Evolutionary conservation across 2,888 invertebrate species (phyloP), one percentile per base, ranked within the genome.

Genomic region (Scaptomyza caliginosa): DNA sequence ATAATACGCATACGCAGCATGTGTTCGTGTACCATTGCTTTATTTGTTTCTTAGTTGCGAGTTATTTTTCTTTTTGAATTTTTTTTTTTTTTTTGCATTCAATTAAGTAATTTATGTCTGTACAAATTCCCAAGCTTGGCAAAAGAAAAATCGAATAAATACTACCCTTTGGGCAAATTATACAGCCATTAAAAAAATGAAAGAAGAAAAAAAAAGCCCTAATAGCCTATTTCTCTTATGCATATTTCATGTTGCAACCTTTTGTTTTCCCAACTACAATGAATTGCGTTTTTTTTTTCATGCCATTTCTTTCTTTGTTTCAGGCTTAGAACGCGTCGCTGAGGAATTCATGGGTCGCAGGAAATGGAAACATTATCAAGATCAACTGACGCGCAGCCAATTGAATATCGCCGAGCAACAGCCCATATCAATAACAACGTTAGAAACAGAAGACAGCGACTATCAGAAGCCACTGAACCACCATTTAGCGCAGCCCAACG

Each of bases 331-430:
- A 96, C 95, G 96, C 94, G 96, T 97, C 94, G 96, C 96, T 94
- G 96, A 97, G 94, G 96, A 96, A 96, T 96, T 96, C 95, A 96
- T 97, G 97, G 97, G 96, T 94, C 96, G 96, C 94, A 95, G 96
- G 95, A 96, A 95, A 96, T 97, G 97, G 96, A 96, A 96, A 94
- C 94, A 96, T 93, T 96, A 96, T 93, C 96, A 96, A 94, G 96
- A 96, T 93, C 93, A 93, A 87, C 92, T 93, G 92, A 92, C 92
- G 91, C 91, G 92, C 91, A 92, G 92, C 92, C 93, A 91, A 79
- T 78, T 81, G 74, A 87, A 85, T 79, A 81, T 86, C 76, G 79
- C 76, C 62, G 85, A 87, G 84, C 84, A 82, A 80, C 80, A 86
- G 86, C 82, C 86, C 65, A 86, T 79, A 76, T 69, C 83, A 62